Conservation (phyloP, 2,888 invertebrate species). For the Lasioglossum vierecki region DNA sequence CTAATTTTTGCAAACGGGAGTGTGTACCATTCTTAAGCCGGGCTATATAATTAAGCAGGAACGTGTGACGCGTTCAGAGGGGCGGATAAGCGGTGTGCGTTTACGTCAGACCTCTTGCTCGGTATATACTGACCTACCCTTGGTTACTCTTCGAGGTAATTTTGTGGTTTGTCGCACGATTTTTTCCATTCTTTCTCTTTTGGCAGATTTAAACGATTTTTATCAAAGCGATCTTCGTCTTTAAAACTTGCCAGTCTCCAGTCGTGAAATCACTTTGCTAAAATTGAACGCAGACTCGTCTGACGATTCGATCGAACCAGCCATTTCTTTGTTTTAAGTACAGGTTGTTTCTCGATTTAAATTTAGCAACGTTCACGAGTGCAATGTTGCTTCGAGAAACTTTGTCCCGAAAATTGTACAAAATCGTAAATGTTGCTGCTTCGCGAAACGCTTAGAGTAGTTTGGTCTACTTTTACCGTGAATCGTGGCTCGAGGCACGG, state of each 20-base stretch:
- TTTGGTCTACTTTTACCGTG: background rate
- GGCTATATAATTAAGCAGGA: slow-evolving; percentile 44
- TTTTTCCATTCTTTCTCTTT: slow-evolving; percentile 28
- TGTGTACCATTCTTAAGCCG: background rate
- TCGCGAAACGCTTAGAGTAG: background rate
- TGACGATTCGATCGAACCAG: background rate
- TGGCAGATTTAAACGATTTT: slow-evolving; percentile 17
- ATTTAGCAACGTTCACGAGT: background rate
- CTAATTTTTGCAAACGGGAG: background rate
- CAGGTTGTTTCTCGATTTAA: background rate
- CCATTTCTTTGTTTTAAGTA: background rate
- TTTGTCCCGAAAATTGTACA: background rate
- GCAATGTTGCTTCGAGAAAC: slow-evolving; percentile 2
- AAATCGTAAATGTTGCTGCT: background rate
- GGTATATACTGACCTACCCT: slow-evolving; percentile 59
- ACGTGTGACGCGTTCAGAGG: slow-evolving; percentile 36
- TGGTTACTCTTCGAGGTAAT: slow-evolving; percentile 69
- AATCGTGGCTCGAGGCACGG: background rate
- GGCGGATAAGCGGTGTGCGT: slow-evolving; percentile 24
- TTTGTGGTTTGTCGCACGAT: slow-evolving; percentile 34
- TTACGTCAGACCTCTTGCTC: slow-evolving; percentile 22
- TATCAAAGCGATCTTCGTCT: background rate
- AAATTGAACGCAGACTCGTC: background rate
- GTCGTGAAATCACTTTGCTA: background rate
- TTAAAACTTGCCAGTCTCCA: background rate